Conservation (phyloP, 2,888 invertebrate species). For the Aphodius granarius region DNA sequence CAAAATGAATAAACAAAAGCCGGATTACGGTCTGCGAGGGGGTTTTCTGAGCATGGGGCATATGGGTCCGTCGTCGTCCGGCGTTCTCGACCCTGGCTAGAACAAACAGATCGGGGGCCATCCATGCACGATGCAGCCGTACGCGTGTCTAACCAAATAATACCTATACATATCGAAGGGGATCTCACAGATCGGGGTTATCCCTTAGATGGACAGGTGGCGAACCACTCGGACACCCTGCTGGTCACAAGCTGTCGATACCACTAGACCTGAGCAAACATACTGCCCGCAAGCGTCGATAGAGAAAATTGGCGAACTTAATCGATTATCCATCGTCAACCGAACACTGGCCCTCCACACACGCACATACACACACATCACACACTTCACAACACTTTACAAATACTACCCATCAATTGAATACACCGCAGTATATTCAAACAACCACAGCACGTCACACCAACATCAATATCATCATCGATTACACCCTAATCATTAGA, state of each 20-base stretch:
- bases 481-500: not conserved
- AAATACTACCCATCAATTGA: not conserved
- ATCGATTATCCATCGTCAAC: constrained; percentile 37
- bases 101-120: constrained; percentile 44
- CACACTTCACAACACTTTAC: not conserved
- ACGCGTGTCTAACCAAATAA: constrained; percentile 32
- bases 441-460: not conserved
- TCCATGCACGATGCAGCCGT: constrained; percentile 38
- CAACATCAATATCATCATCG: not conserved
- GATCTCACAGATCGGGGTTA: constrained; percentile 18
- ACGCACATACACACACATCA: not conserved
- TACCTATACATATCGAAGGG: constrained; percentile 29
- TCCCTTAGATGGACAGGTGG: constrained; percentile 35
- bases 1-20: constrained; percentile 50
- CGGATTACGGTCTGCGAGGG: constrained; percentile 48
- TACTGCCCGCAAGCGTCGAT: constrained; percentile 43
- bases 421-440: not conserved
- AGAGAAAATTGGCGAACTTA: constrained; percentile 45
- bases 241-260: constrained; percentile 45
- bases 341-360: constrained; percentile 29
- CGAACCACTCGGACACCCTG: constrained; percentile 38
- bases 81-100: constrained; percentile 36
- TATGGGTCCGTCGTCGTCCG: constrained; percentile 7
- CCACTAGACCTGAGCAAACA: constrained; percentile 48
- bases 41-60: constrained; percentile 33